phyloP scores from a whole-genome alignment of 2,888 invertebrate species.

The Tiliacea aurago region DNA sequence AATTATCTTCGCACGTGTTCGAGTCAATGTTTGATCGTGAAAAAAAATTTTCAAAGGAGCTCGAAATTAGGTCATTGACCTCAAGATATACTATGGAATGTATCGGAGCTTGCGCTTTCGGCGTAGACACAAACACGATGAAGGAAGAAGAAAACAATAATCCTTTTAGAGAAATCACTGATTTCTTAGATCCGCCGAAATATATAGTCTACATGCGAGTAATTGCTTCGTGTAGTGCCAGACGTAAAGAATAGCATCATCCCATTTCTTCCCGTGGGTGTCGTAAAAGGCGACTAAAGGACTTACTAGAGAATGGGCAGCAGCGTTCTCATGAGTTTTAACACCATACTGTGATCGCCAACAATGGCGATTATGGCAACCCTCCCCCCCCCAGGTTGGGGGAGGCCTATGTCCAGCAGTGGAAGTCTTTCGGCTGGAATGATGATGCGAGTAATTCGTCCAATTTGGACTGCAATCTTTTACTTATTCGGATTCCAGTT shows the following conservation, averaged over 20 bases:
- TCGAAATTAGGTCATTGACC: conserved; percentile 44
- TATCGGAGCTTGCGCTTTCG: conserved; percentile 54
- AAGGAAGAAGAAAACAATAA: conserved; percentile 26
- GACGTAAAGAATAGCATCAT: no score
- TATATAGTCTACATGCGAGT: neutral
- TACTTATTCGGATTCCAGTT: conserved; percentile 36
- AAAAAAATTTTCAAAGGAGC: conserved; percentile 31
- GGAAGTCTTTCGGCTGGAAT: no score
- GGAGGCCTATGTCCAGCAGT: no score
- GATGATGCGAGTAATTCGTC: conserved; percentile 17
- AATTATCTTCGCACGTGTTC: conserved; percentile 53
- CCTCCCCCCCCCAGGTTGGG: no score
- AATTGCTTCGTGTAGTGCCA: no score
- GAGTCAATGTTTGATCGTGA: conserved; percentile 58
- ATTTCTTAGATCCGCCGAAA: conserved; percentile 23
- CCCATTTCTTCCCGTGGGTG: no score
- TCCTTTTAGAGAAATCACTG: conserved; percentile 26
- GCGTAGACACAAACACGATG: conserved; percentile 53
- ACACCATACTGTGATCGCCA: no score
- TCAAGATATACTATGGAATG: conserved; percentile 63
- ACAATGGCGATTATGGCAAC: no score
- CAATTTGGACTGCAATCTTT: conserved; percentile 49
- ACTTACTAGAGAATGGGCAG: no score
- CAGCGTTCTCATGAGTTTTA: no score
- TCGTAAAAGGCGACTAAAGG: no score